Base-by-base conservation (phyloP, 2,113 vertebrate species). In the Heterocephalus glaber region DNA sequence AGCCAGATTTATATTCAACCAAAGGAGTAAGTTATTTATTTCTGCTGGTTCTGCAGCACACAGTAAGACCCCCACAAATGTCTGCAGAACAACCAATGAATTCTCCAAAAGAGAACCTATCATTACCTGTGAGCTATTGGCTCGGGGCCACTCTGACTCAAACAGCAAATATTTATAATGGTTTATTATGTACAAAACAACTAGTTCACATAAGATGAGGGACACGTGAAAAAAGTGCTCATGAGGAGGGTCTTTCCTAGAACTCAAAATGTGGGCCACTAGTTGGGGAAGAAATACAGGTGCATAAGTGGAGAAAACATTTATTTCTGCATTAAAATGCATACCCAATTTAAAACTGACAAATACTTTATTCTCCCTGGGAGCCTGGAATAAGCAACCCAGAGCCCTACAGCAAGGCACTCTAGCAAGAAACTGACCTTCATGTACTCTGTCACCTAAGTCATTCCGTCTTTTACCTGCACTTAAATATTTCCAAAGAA, bases 181-280 rank as follows among this genome's bases (percentile, higher is more conserved):
- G 6, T 74, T 56, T 83, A 9, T 83, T 66, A 93, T 83, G 95
- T 97, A 22, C 68, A 84, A 93, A 95, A 95, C 95, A 83, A 82
- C 81, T 87, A 65, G 52, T 86, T 68, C 54, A 77, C 14, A 3
- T n/a, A 49, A 58, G 28, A 83, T 13, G 7, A 85, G 38, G 13
- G 26, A 68, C 16, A 60, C 20, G 60, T 26, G 30, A 83, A 26
- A 61, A 77, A 77, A 85, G 44, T 7, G n/a, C 38, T 52, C 76
- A 49, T 24, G 24, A 4, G 35, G 54, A 91, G 7, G 38, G 41
- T n/a, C 12, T 88, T 86, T 90, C 52, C 65, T 89, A 72, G 63
- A 91, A 93, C 63, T 94, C 60, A 94, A 94, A 82, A 66, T 83
- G 28, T 10, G 74, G 65, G 33, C 19, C 38, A 65, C 58, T 66